These are phyloP conservation scores for Jacana jacana DNA, from an alignment of 2,113 vertebrate genomes.

Conservation along the genomic window DNA sequence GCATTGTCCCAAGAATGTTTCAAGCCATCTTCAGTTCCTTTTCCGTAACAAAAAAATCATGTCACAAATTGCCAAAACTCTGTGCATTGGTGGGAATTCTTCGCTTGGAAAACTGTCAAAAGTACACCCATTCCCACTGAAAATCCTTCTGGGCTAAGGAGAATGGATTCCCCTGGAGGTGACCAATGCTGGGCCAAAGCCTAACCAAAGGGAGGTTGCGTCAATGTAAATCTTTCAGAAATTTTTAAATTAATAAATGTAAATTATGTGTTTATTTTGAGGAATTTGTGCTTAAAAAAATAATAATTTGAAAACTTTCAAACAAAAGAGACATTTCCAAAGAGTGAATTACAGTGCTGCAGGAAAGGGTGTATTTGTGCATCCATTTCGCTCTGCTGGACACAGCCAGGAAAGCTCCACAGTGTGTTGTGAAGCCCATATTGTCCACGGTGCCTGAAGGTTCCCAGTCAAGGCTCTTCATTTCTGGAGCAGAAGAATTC, in stretches of 20 bases:
- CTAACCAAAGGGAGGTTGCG: neutral
- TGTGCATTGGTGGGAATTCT: slow-evolving; percentile 45
- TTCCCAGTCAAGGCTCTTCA: neutral
- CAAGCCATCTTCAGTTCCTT: slow-evolving; percentile 5
- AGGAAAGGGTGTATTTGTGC: neutral
- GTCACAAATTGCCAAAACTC: neutral
- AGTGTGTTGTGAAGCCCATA: neutral
- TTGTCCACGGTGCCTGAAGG: neutral
- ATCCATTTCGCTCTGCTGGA: neutral
- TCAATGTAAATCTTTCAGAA: neutral
- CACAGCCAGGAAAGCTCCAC: neutral
- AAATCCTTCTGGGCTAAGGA: slow-evolving; percentile 23
- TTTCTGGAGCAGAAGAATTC: neutral
- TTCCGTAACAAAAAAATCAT: neutral
- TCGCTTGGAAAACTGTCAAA: slow-evolving; percentile 23
- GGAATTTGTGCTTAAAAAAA: neutral
- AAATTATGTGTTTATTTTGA: neutral
- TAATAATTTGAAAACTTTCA: neutral
- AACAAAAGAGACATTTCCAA: neutral
- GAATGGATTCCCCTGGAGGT: slow-evolving; percentile 16
- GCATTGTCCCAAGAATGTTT: slow-evolving; percentile 14
- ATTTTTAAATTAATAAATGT: neutral
- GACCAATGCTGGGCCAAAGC: neutral
- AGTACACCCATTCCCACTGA: slow-evolving; percentile 13
- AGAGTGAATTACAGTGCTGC: neutral